Evolutionary conservation across 2,797 vertebrate species (phyloP).

Genomic region (Danio aesculapii): DNA sequence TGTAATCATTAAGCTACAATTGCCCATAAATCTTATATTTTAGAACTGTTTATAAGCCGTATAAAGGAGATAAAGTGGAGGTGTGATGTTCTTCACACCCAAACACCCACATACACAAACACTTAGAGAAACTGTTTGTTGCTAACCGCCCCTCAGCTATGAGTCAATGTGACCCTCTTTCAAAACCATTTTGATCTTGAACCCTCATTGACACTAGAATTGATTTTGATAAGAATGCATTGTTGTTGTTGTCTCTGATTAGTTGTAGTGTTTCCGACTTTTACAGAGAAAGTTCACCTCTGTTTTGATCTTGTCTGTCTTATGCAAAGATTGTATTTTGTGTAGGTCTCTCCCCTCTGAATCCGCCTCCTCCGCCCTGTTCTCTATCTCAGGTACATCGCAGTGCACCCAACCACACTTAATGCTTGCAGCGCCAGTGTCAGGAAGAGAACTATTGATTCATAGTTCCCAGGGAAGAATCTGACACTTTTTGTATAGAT

Average conservation of each 20-base stretch:
- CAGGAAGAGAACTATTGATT: conserved; percentile 69
- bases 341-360: not conserved
- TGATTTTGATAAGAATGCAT: conserved; percentile 23
- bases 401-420: conserved; percentile 60
- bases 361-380: conserved; percentile 17
- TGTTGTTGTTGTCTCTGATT: not conserved
- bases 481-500: conserved; percentile 76
- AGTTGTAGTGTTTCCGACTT: conserved; percentile 8
- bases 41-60: not conserved
- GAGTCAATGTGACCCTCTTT: conserved; percentile 34
- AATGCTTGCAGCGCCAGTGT: conserved; percentile 68
- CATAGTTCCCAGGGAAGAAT: conserved; percentile 71
- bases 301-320: not conserved
- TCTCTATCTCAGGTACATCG: conserved; percentile 40
- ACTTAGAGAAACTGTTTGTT: conserved; percentile 3
- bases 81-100: not conserved
- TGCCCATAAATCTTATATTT: too few relatives aligned
- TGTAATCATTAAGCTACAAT: too few relatives aligned
- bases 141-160: not conserved
- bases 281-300: not conserved
- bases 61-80: not conserved
- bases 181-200: conserved; percentile 23
- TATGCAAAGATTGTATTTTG: conserved; percentile 4
- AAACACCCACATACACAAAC: conserved; percentile 20
- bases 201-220: conserved; percentile 19